Evolutionary conservation across 2,888 invertebrate species (phyloP).

Genomic region (Tiphia femorata): DNA sequence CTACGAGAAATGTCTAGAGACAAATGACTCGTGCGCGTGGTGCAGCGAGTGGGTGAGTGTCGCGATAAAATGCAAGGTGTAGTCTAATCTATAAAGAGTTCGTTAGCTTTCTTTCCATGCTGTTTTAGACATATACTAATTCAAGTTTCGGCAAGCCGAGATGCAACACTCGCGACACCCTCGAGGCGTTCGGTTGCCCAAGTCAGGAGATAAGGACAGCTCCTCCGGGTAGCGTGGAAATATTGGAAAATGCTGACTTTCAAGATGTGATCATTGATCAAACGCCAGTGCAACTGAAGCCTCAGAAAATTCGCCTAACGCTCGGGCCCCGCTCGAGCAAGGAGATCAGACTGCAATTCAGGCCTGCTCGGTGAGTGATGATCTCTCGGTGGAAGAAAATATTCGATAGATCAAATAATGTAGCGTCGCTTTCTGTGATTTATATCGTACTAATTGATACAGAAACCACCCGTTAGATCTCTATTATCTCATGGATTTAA

Average conservation of each 20-base stretch:
- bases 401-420: not conserved
- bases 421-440: not conserved
- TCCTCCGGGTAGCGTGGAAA: conserved; percentile 17
- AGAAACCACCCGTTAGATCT: conserved; percentile 89
- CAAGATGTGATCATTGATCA: conserved; percentile 70
- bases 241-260: conserved; percentile 65
- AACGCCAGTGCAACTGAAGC: conserved; percentile 76
- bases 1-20: conserved; percentile 52
- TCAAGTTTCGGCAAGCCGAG: conserved; percentile 45
- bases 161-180: conserved; percentile 46
- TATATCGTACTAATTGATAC: conserved; percentile 5
- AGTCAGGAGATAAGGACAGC: conserved; percentile 34
- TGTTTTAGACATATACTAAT: conserved; percentile 47
- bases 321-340: conserved; percentile 75
- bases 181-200: conserved; percentile 48
- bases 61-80: not conserved
- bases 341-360: conserved; percentile 76
- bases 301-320: conserved; percentile 74
- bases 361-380: conserved; percentile 76
- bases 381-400: not conserved
- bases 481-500: conserved; percentile 92
- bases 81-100: not conserved
- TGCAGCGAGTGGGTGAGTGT: conserved; percentile 56
- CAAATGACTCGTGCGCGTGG: conserved; percentile 50
- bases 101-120: not conserved